phyloP scores from a whole-genome alignment of 2,888 invertebrate genomes.

The Muschampia staudingeri region DNA sequence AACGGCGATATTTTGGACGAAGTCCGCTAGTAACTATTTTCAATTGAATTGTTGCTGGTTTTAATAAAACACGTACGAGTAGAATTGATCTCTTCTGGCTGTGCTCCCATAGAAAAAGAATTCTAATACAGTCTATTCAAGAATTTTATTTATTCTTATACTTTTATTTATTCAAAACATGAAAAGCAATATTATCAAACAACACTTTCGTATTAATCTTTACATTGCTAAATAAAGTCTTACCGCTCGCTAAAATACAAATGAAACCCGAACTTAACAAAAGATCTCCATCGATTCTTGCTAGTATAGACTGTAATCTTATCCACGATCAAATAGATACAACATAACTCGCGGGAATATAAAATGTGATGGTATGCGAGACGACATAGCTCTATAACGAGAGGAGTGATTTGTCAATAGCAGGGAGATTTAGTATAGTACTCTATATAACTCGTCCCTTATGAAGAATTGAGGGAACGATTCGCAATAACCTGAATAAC shows the following conservation, averaged over 20 bases:
- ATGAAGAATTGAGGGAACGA: constrained; percentile 57
- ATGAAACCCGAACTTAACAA: constrained; percentile 10
- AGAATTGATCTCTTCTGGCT: not conserved
- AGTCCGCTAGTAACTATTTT: constrained; percentile 29
- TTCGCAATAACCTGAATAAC: constrained; percentile 80
- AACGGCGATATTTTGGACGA: constrained; percentile 28
- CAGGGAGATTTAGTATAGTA: constrained; percentile 78
- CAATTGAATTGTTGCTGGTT: constrained; percentile 10
- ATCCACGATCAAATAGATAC: constrained; percentile 35
- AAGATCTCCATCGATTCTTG: not conserved
- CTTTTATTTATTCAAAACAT: not conserved
- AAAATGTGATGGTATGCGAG: constrained; percentile 78
- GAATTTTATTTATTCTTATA: not conserved
- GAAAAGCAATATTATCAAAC: not conserved
- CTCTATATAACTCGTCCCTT: constrained; percentile 76
- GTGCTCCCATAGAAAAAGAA: not conserved
- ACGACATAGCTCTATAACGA: constrained; percentile 75
- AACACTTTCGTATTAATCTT: not conserved
- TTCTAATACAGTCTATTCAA: not conserved
- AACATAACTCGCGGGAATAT: constrained; percentile 70
- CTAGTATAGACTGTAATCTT: constrained; percentile 3
- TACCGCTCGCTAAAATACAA: not conserved
- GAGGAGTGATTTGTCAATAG: constrained; percentile 84
- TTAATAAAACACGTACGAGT: not conserved
- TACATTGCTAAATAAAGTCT: not conserved